These are phyloP conservation scores for Orussus abietinus DNA, from an alignment of 1,140 invertebrate genomes.

Conservation along the genomic window DNA sequence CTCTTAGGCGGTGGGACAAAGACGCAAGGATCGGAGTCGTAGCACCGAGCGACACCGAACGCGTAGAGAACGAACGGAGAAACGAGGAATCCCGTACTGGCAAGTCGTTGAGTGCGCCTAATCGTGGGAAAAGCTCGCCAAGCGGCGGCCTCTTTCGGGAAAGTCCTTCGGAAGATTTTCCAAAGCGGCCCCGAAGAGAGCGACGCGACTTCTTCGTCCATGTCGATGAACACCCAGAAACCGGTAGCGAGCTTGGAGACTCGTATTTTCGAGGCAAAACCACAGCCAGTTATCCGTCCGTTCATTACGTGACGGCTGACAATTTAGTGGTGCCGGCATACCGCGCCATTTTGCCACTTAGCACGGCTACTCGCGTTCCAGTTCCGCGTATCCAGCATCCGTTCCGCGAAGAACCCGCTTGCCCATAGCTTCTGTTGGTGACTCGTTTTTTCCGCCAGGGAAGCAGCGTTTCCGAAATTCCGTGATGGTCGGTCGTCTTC, in stretches of 20 bases:
- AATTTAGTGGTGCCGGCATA: constrained; percentile 24
- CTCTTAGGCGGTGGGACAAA: no score
- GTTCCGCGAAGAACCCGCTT: no score
- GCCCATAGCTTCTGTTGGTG: no score
- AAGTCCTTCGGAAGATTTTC: no score
- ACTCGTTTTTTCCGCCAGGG: no score
- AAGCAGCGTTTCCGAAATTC: no score
- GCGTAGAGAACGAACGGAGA: constrained; percentile 20
- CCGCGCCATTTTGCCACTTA: constrained; percentile 19
- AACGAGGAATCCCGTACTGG: constrained; percentile 31
- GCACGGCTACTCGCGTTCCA: no score
- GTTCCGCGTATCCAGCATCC: no score
- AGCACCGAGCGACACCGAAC: no score
- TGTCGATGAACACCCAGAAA: background rate
- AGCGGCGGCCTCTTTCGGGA: no score
- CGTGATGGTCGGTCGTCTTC: no score
- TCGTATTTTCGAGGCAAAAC: background rate
- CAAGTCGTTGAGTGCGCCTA: constrained; percentile 36
- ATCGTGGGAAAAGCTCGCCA: constrained; percentile 23
- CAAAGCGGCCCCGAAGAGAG: no score
- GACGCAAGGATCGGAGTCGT: background rate
- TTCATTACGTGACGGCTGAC: constrained; percentile 1
- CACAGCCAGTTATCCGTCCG: background rate
- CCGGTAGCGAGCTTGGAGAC: background rate
- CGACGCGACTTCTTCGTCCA: background rate